These are phyloP conservation scores for Puntigrus tetrazona DNA, from an alignment of 2,113 vertebrate species.

Conservation along the genomic window DNA sequence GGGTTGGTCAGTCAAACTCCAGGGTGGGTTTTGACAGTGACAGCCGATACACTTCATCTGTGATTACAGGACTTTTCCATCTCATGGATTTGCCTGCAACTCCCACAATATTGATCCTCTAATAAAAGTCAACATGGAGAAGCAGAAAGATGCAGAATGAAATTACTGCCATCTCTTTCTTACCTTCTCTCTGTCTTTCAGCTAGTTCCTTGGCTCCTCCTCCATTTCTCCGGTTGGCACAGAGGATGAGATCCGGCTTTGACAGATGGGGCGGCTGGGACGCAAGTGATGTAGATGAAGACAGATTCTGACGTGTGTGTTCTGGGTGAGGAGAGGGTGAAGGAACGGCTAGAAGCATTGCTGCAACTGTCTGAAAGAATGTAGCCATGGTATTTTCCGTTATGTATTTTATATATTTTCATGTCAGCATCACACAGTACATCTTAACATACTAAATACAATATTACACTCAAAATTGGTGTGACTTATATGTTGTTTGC, in stretches of 20 bases:
- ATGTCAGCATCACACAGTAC: not conserved
- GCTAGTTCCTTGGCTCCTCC: slow-evolving; percentile 19
- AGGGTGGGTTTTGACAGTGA: slow-evolving; percentile 77
- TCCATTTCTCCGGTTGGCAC: not conserved
- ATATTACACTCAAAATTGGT: not conserved
- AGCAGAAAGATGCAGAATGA: slow-evolving; percentile 77
- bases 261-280: slow-evolving; percentile 25
- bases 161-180: slow-evolving; percentile 72
- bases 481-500: no score
- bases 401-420: not conserved
- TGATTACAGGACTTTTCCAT: slow-evolving; percentile 84
- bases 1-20: slow-evolving; percentile 76
- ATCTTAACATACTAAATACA: not conserved
- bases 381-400: not conserved
- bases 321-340: slow-evolving; percentile 12
- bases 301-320: slow-evolving; percentile 37
- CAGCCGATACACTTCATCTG: slow-evolving; percentile 86
- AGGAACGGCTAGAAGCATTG: not conserved
- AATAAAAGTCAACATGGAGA: slow-evolving; percentile 82
- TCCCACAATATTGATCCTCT: slow-evolving; percentile 86
- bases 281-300: slow-evolving; percentile 25
- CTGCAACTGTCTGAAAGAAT: slow-evolving; percentile 29
- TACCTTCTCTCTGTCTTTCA: slow-evolving; percentile 31
- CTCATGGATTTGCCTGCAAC: slow-evolving; percentile 80
- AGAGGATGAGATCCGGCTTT: slow-evolving; percentile 37